These are phyloP conservation scores for Lepeophtheirus salmonis DNA, from an alignment of 1,140 invertebrate species.

Conservation along the genomic window DNA sequence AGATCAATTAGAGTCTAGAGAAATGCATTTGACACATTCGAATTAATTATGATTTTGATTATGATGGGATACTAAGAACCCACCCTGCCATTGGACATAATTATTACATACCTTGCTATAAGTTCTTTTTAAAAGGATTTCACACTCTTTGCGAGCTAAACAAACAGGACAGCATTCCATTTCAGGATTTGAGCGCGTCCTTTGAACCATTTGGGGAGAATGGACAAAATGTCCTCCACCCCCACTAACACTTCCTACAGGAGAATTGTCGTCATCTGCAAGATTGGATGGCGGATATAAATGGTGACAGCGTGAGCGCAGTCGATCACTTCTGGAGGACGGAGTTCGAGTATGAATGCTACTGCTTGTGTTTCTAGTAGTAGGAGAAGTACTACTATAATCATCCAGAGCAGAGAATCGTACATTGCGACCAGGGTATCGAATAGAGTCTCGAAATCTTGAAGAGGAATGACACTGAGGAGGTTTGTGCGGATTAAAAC, in stretches of 20 bases:
- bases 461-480: not conserved
- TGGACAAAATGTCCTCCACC: no score
- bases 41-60: no score
- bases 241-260: no score
- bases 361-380: no score
- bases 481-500: not conserved
- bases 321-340: not conserved
- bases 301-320: not conserved
- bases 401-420: not conserved
- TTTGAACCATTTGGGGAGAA: constrained; percentile 11
- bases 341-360: no score
- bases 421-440: not conserved
- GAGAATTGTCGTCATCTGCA: not conserved
- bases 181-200: constrained; percentile 12
- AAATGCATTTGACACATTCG: no score
- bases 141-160: constrained; percentile 8
- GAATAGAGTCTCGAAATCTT: not conserved
- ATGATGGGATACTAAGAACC: not conserved
- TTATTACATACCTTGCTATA: constrained; percentile 14
- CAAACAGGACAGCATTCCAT: constrained; percentile 14
- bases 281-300: not conserved
- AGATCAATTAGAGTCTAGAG: no score
- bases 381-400: no score
- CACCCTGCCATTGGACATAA: not conserved
- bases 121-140: constrained; percentile 11